Evolutionary conservation across 2,113 vertebrate genomes (phyloP), one percentile per base, ranked within the genome.

Genomic region (Paramisgurnus dabryanus): DNA sequence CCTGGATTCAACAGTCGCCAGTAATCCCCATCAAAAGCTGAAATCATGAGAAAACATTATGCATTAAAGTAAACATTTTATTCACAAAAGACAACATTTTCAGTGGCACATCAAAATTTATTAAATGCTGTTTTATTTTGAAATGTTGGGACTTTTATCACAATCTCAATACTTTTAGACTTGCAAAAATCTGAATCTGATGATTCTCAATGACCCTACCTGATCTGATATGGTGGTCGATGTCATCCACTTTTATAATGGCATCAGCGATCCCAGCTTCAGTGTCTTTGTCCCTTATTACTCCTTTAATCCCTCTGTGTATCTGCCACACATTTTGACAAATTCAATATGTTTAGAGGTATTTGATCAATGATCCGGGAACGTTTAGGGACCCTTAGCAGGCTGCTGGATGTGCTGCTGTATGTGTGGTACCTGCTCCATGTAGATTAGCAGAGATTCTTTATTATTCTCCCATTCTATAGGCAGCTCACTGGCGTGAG

Each of bases 1-100:
- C 97, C 97, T 0, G 97, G 97, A 82, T 99, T 99, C 85, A 99
- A 90, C 88, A 99, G 94, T 41, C 97, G 94, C 95, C 95, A 99
- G 86, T 94, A 99, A 66, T 99, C 97, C 0, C 97, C 97, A 0
- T 92, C 89, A 0, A 88, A 78, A 11, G 92, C 97, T 98, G 41
- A 47, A 4, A 53, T 11, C 3, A 39, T 3, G 49, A 68, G 17
- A 61, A 17, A 15, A 11, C 53, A 49, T 15, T 2, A n/a, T 18
- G 15, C 5, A 49, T 7, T 12, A 27, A 47, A 22, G 22, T 22
- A 22, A 22, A 22, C 22, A 22, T 22, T 22, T 22, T 22, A 22
- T 22, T 22, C 22, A 22, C 22, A 22, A 22, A 22, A 22, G 22
- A 22, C 22, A 22, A 22, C 22, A 22, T 22, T 22, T 22, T 22